Conservation (phyloP, 2,113 vertebrate species). For the Hypomesus transpacificus region DNA sequence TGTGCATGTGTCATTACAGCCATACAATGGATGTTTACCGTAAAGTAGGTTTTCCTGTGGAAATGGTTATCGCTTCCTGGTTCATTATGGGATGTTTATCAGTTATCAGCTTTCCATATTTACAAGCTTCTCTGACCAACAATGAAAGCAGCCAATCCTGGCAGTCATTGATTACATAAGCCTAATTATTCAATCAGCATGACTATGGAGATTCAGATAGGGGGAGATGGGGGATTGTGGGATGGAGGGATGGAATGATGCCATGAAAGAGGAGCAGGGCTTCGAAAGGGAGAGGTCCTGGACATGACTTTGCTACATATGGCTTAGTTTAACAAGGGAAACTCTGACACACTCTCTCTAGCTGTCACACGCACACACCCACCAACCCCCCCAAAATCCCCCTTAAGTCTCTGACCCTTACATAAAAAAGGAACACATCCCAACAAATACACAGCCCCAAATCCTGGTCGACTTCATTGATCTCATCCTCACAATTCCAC, state of each 20-base stretch:
- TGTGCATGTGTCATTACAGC: too few species aligned
- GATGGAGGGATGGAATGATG: neutral
- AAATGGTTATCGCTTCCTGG: too few species aligned
- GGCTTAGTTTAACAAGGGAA: slow-evolving; percentile 33
- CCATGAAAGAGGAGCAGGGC: neutral
- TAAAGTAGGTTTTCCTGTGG: too few species aligned
- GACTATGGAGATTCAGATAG: slow-evolving; percentile 5
- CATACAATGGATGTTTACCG: too few species aligned
- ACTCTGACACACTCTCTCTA: slow-evolving; percentile 34
- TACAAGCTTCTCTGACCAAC: slow-evolving; percentile 26
- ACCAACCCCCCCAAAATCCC: neutral
- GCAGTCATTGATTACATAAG: slow-evolving; percentile 1
- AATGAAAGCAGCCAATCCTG: neutral
- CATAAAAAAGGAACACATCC: too few species aligned
- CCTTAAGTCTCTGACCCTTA: too few species aligned
- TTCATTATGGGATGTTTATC: too few species aligned
- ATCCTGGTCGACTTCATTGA: too few species aligned
- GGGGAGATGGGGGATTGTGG: neutral
- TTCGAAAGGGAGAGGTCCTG: neutral
- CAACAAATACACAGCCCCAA: too few species aligned
- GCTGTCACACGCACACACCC: slow-evolving; percentile 11
- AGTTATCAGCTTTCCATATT: slow-evolving; percentile 11
- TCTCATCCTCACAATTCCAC: too few species aligned
- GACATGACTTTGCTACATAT: slow-evolving; percentile 14
- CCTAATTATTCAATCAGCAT: slow-evolving; percentile 14